Conservation (phyloP, 2,888 invertebrate species). For the Xanthorhoe designata region DNA sequence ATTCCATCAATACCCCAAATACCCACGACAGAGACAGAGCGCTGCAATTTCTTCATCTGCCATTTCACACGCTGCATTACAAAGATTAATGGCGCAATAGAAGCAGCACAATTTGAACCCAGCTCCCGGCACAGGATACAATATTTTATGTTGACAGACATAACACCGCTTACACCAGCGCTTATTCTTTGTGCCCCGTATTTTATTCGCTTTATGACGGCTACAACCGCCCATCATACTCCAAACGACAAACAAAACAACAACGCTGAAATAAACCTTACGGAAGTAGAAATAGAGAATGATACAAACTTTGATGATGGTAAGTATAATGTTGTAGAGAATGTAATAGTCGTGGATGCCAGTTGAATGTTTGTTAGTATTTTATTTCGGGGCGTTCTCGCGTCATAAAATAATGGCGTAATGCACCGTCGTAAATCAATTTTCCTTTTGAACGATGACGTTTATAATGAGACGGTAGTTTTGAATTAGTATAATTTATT, state of each 20-base stretch:
- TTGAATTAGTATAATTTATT: conserved; percentile 70
- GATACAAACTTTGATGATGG: conserved; percentile 28
- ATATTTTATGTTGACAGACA: conserved; percentile 85
- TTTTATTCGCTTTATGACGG: conserved; percentile 86
- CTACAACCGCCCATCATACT: conserved; percentile 57
- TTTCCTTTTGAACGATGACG: conserved; percentile 81
- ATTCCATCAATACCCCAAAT: conserved; percentile 40
- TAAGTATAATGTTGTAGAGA: conserved; percentile 52
- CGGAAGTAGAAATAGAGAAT: conserved; percentile 36
- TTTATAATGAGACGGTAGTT: conserved; percentile 80
- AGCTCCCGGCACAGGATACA: conserved; percentile 80
- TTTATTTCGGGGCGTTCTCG: conserved; percentile 84
- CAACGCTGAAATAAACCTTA: conserved; percentile 55
- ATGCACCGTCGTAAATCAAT: conserved; percentile 83
- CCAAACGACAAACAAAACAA: conserved; percentile 35
- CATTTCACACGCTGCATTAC: conserved; percentile 77
- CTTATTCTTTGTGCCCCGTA: conserved; percentile 85
- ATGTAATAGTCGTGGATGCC: conserved; percentile 83
- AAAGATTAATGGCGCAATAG: conserved; percentile 80
- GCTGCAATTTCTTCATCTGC: conserved; percentile 73
- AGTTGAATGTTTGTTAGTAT: conserved; percentile 84
- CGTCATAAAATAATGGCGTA: conserved; percentile 84
- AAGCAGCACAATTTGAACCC: conserved; percentile 78
- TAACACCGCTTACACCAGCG: conserved; percentile 84
- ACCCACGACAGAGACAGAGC: conserved; percentile 58